A percentile compares a stretch with the other conserved stretches of the same genome.
Conservation (phyloP, 2,797 vertebrate genomes). For the Manis crassicaudata region DNA sequence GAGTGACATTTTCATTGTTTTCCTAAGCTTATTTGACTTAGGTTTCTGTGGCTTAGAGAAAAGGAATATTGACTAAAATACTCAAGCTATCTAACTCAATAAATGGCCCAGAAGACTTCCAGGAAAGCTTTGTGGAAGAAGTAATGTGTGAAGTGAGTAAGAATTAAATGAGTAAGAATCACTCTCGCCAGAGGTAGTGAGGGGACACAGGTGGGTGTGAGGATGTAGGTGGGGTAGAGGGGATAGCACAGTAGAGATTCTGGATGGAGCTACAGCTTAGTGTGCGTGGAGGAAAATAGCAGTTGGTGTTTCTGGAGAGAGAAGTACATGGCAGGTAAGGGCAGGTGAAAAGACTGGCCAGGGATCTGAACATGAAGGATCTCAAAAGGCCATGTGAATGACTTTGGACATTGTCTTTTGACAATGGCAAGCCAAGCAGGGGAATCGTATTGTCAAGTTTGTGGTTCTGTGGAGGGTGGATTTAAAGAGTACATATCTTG, state of each 20-base stretch:
- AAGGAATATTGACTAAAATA: background rate
- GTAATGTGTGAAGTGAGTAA: background rate
- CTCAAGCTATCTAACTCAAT: background rate
- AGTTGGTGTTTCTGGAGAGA: background rate
- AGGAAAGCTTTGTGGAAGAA: background rate
- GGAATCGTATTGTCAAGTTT: background rate
- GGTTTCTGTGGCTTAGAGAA: conserved; percentile 21
- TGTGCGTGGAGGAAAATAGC: background rate
- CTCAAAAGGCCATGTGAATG: background rate
- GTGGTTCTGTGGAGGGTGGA: background rate
- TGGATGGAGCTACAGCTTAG: background rate
- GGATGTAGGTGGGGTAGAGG: background rate
- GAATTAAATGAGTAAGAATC: background rate
- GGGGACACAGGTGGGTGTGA: background rate
- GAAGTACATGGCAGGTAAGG: background rate
- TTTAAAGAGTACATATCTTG: background rate
- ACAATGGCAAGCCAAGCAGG: background rate
- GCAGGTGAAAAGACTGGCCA: background rate
- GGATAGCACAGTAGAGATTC: background rate
- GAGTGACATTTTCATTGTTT: background rate
- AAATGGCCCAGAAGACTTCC: background rate
- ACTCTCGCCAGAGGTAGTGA: background rate
- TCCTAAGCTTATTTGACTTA: background rate
- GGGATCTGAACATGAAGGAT: background rate
- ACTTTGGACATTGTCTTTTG: background rate